A percentile compares a stretch with the other conserved stretches of the same genome.
These are phyloP conservation scores for Microcebus murinus DNA, from an alignment of 2,113 vertebrate genomes.

Conservation along the genomic window DNA sequence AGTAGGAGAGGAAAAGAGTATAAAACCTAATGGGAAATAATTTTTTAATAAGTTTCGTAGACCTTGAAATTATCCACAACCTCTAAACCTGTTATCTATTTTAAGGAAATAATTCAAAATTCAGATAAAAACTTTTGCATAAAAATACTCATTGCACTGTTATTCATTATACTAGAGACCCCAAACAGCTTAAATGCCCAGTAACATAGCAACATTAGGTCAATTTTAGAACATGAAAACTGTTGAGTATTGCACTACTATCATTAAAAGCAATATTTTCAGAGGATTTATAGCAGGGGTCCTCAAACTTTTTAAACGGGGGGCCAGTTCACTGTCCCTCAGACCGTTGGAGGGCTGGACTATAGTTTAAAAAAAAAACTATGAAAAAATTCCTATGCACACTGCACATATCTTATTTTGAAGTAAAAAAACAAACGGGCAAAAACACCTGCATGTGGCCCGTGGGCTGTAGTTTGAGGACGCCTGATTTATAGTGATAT, in stretches of 20 bases:
- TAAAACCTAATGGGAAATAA: neutral
- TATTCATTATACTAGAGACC: neutral
- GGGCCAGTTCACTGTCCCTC: too few species aligned
- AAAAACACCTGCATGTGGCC: too few species aligned
- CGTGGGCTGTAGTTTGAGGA: too few species aligned
- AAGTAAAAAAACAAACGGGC: too few species aligned
- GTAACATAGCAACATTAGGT: neutral
- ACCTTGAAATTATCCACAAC: constrained; percentile 13
- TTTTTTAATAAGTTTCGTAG: constrained; percentile 28
- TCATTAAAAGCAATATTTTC: constrained; percentile 44
- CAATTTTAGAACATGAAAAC: neutral
- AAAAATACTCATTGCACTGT: constrained; percentile 6
- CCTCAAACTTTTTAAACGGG: too few species aligned
- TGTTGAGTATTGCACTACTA: neutral
- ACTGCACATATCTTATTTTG: too few species aligned
- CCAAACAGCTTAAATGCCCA: neutral
- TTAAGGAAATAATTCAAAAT: constrained; percentile 47
- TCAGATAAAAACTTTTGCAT: neutral
- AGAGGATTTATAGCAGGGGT: neutral
- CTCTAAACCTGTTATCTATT: constrained; percentile 18
- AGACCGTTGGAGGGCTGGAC: too few species aligned
- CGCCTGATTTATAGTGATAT: neutral
- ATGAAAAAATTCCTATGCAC: too few species aligned
- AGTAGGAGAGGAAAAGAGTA: neutral
- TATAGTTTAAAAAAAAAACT: too few species aligned